Conservation (phyloP, 2,888 invertebrate genomes). For the Bibio marci region DNA sequence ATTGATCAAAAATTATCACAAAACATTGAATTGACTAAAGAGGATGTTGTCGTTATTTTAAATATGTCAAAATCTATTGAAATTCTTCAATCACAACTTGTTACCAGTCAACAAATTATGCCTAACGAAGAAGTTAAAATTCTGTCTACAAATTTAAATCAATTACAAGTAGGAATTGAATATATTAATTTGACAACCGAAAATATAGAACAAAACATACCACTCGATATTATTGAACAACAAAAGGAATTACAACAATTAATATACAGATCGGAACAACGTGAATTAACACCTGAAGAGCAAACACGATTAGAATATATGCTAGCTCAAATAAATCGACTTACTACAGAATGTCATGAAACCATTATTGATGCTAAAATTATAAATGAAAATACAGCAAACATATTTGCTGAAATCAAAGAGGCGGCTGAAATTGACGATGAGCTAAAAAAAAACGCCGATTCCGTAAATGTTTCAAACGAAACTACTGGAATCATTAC, state of each 20-base stretch:
- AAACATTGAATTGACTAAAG: too few species aligned
- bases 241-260: constrained; percentile 31
- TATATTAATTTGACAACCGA: too few species aligned
- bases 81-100: too few species aligned
- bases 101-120: too few species aligned
- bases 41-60: too few species aligned
- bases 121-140: too few species aligned
- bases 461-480: constrained; percentile 19
- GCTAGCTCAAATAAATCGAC: constrained; percentile 33
- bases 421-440: constrained; percentile 31
- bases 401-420: constrained; percentile 12
- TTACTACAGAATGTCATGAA: constrained; percentile 36
- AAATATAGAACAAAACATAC: too few species aligned
- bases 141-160: too few species aligned
- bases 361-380: constrained; percentile 22
- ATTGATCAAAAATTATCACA: too few species aligned
- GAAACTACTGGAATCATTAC: constrained; percentile 3
- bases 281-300: constrained; percentile 28
- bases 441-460: constrained; percentile 27
- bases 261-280: constrained; percentile 26
- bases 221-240: constrained; percentile 20
- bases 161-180: too few species aligned
- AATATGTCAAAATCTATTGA: too few species aligned
- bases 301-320: constrained; percentile 30
- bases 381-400: constrained; percentile 10